phyloP scores from a whole-genome alignment of 2,113 vertebrate genomes.

The Pelvicachromis taeniatus region DNA sequence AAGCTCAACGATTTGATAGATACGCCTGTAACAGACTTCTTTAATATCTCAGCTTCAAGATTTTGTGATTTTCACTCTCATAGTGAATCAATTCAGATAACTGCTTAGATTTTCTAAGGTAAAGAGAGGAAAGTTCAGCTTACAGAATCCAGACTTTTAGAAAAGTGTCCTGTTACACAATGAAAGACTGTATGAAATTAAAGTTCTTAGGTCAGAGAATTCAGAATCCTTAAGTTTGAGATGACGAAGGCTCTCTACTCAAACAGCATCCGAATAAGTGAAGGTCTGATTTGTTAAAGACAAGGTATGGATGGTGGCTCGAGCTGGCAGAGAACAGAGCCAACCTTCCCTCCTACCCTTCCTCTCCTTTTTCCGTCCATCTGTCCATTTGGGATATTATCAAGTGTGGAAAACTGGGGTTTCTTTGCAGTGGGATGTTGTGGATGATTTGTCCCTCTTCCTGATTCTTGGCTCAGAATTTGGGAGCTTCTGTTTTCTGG shows the following conservation, averaged over 20 bases:
- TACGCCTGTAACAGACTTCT: not conserved
- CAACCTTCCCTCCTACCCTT: not conserved
- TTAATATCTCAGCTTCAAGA: not conserved
- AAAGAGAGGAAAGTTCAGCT: not conserved
- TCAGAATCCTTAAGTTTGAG: not conserved
- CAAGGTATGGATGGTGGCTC: not conserved
- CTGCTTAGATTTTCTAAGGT: not conserved
- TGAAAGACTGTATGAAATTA: not conserved
- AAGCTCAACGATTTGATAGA: not conserved
- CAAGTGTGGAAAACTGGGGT: not conserved
- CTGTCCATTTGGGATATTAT: conserved; percentile 14
- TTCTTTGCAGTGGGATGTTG: not conserved
- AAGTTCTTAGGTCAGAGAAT: not conserved
- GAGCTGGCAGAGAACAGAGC: not conserved
- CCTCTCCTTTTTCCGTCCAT: not conserved
- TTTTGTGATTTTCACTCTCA: not conserved
- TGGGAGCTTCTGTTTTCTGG: not conserved
- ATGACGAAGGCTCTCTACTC: not conserved
- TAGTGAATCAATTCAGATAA: not conserved
- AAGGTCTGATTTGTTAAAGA: not conserved
- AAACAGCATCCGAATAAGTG: not conserved
- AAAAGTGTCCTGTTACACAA: not conserved
- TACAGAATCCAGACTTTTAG: not conserved
- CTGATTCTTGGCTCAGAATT: not conserved
- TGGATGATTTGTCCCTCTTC: not conserved